These are phyloP conservation scores for Ctenopoma kingsleyae DNA, from an alignment of 2,797 vertebrate species.

Conservation along the genomic window DNA sequence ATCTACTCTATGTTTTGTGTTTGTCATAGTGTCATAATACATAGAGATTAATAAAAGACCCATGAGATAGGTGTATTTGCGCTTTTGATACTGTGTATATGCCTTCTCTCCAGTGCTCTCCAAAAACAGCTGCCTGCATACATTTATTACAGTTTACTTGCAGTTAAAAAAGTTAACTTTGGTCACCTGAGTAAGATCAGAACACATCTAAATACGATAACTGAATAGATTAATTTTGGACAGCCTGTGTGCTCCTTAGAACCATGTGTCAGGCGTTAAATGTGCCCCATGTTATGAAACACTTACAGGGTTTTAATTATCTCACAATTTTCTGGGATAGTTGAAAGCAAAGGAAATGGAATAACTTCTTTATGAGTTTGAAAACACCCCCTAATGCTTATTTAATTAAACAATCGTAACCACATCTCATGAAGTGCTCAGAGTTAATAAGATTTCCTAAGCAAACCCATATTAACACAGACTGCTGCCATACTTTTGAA, in stretches of 20 bases:
- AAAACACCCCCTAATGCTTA: conserved; percentile 75
- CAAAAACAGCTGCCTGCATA: neutral
- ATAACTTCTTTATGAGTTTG: conserved; percentile 77
- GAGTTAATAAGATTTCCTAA: conserved; percentile 74
- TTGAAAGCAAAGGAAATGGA: conserved; percentile 74
- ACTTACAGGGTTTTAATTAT: conserved; percentile 79
- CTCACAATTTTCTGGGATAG: conserved; percentile 62
- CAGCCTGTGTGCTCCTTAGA: conserved; percentile 15
- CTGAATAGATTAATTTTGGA: conserved; percentile 19
- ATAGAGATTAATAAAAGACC: conserved; percentile 16
- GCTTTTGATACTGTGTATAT: neutral
- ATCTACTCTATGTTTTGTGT: conserved; percentile 5
- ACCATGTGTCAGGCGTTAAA: conserved; percentile 46
- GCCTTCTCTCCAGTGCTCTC: neutral
- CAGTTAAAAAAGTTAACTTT: neutral
- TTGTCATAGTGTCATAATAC: conserved; percentile 12
- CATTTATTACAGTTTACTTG: neutral
- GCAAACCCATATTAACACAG: conserved; percentile 67
- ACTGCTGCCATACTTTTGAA: conserved; percentile 50
- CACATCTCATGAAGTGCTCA: conserved; percentile 74
- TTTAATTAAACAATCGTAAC: conserved; percentile 81
- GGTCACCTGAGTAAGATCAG: conserved; percentile 17
- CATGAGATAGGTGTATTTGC: neutral
- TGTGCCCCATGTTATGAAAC: conserved; percentile 76
- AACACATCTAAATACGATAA: conserved; percentile 24